These are phyloP conservation scores for Colistium nudipinnis DNA, from an alignment of 2,113 vertebrate species.

Conservation along the genomic window DNA sequence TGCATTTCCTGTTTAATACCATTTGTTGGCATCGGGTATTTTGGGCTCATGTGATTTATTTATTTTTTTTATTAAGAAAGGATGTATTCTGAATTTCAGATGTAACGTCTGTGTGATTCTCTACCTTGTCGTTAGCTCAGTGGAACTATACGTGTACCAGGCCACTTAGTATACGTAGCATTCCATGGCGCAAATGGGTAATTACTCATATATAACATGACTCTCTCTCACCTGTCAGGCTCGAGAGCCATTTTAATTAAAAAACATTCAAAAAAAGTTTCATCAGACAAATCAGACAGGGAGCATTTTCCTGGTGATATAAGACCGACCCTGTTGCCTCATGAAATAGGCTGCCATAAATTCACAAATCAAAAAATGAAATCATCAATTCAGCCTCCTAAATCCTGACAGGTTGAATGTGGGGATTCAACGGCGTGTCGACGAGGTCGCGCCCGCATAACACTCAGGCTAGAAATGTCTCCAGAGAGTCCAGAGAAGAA, in stretches of 20 bases:
- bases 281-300: too few species aligned
- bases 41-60: background rate
- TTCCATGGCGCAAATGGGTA: background rate
- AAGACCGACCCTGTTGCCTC: too few species aligned
- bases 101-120: background rate
- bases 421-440: too few species aligned
- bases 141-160: background rate
- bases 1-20: background rate
- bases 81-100: background rate
- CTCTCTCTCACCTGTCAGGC: background rate
- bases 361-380: too few species aligned
- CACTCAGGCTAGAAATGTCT: too few species aligned
- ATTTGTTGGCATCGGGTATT: background rate
- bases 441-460: too few species aligned
- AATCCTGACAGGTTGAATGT: too few species aligned
- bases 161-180: background rate
- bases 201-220: slow-evolving; percentile 12
- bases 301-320: too few species aligned
- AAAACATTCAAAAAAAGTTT: too few species aligned
- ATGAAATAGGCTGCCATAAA: too few species aligned
- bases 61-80: background rate
- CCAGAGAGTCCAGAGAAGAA: too few species aligned
- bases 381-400: too few species aligned
- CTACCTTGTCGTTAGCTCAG: background rate
- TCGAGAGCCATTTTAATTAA: background rate